Evolutionary conservation across 2,797 vertebrate species (phyloP).

Genomic region (Microctenopoma stevenorrisi): DNA sequence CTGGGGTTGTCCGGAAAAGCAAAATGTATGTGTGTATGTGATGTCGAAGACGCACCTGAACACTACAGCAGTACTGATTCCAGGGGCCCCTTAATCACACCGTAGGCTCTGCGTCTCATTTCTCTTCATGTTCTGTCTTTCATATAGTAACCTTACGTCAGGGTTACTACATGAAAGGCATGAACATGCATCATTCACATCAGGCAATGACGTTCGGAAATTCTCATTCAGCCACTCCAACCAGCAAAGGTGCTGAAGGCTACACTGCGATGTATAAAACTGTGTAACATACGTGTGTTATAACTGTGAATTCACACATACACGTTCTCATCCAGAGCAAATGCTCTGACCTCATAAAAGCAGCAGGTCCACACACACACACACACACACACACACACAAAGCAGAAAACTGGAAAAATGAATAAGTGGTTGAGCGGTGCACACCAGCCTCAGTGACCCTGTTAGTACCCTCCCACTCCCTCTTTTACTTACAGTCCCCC

Average conservation of each 20-base stretch:
- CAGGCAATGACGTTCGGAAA: background rate
- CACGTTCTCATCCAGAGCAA: background rate
- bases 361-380: constrained; percentile 23
- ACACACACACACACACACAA: too few species aligned
- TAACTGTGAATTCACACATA: background rate
- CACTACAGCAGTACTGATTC: constrained; percentile 1
- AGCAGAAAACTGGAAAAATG: constrained; percentile 59
- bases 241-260: background rate
- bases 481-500: constrained; percentile 27
- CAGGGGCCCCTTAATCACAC: background rate
- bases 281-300: background rate
- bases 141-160: constrained; percentile 3
- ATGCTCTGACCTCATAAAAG: constrained; percentile 31
- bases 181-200: background rate
- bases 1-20: constrained; percentile 40
- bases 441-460: constrained; percentile 60
- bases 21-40: constrained; percentile 32
- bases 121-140: background rate
- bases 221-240: constrained; percentile 9
- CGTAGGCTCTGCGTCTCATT: constrained; percentile 9
- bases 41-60: constrained; percentile 8
- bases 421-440: constrained; percentile 40
- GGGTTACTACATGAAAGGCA: background rate
- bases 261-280: background rate
- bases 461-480: constrained; percentile 40